Base-by-base conservation (phyloP, 2,113 vertebrate species). In the Hepsetus odoe region DNA sequence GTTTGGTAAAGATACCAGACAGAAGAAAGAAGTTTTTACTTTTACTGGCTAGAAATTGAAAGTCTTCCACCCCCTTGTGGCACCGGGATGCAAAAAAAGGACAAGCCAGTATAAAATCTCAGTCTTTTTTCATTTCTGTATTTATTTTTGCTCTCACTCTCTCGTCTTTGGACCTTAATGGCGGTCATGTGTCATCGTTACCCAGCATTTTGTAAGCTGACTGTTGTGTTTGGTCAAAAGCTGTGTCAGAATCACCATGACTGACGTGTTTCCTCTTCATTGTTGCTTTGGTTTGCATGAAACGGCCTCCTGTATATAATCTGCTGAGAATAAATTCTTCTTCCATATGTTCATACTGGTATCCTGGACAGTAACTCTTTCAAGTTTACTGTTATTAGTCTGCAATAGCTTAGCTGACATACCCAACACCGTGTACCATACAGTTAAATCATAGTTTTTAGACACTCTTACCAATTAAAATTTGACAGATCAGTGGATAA, bases 251-350 rank as follows among this genome's bases (percentile, higher is more conserved):
- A 53, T 32, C 18, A 11, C 72, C 68, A 74, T 82, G 61, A 64
- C 16, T 80, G 58, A 79, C 56, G 56, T 55, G 28, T 70, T 22
- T 33, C 56, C 77, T 85, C 86, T 86, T 90, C 83, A 79, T 51
- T 38, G 66, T 68, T 85, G 81, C 78, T 89, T 91, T 78, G 82
- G 84, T 93, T 90, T 93, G 91, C 92, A 93, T 93, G 92, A 84
- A 56, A 75, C 86, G 85, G 88, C 89, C 67, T 82, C 74, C 46
- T 90, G 88, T 90, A 78, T 90, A 83, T 88, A 84, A 28, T 88
- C 77, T 61, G 49, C 80, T 70, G 68, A 33, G 61, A 65, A n/a
- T 18, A 33, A 30, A n/a, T 32, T 3, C 51, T 18, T 44, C 55
- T 33, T 59, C 66, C 59, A 38, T 72, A 56, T 24, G 18, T 56